Base-by-base conservation (phyloP, 1,140 invertebrate species). In the Saccostrea glomerata region DNA sequence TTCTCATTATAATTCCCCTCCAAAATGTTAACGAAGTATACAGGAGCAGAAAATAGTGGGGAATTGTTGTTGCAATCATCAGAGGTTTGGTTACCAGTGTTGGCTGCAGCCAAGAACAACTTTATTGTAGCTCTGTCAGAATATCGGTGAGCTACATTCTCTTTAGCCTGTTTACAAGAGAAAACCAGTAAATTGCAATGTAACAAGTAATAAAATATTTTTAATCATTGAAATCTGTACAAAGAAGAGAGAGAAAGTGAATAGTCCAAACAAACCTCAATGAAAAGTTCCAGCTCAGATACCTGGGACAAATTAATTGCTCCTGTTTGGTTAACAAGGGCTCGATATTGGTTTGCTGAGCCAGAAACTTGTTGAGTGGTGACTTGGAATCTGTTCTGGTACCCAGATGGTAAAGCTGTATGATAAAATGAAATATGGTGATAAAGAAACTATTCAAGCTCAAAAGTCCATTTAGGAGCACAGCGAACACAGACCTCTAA, bases 71-170 rank as follows among this genome's bases (percentile, higher is more conserved):
- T 91, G 56, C 89, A 11, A 89, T 90, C 87, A 15, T 47, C 23
- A 47, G 92, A 89, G 86, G 84, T 91, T 84, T 90, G 91, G 55
- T 25, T 30, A 83, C 77, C 40, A 25, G 77, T 77, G 77, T 91
- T 91, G 20, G 63, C 87, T 11, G 56, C 30, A n/a, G 40, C 60
- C 30, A 91, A 82, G 23, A 86, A 87, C 15, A 88, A n/a, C 20
- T 66, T 87, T n/a, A 92, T n/a, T 7, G 85, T n/a, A 0, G 92
- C 92, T 82, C 86, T 73, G 36, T 60, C 30, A 15, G 25, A 77
- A 15, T 77, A 77, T 15, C 70, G 11, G 70, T 77, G 23, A 13
- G 70, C 25, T 17, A 11, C 12, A 30, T 6, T 30, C 15, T 77
- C 70, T 77, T 25, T 25, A 77, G 70, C 70, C 70, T 77, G n/a